Evolutionary conservation across 35 echinoderm and acorn worm genomes (phyloP).

Genomic region (Anneissia japonica): DNA sequence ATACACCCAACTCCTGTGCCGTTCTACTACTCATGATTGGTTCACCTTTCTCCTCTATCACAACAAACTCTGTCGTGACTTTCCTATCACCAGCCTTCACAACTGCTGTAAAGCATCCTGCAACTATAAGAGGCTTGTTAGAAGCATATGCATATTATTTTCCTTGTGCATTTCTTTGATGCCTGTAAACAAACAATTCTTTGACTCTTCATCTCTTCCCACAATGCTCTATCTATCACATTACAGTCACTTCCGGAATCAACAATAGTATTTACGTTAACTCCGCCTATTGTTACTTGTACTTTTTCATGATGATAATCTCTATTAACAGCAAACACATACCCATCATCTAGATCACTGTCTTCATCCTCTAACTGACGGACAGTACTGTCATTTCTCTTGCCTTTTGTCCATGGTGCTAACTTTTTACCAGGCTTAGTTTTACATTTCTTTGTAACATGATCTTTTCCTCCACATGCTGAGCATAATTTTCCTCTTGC

Average conservation of each 20-base stretch:
- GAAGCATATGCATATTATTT: neutral
- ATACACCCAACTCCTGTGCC: neutral
- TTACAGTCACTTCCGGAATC: slow-evolving; percentile 25
- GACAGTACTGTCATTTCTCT: too few relatives aligned
- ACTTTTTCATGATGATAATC: too few relatives aligned
- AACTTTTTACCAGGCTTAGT: neutral
- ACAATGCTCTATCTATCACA: slow-evolving; percentile 1
- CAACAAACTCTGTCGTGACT: neutral
- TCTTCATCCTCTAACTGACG: too few relatives aligned
- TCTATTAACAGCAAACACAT: too few relatives aligned
- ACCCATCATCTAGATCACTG: too few relatives aligned
- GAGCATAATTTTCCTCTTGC: neutral
- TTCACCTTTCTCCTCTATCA: slow-evolving; percentile 16
- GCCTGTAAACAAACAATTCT: neutral
- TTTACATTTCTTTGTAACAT: neutral
- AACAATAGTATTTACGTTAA: neutral
- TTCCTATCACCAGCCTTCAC: slow-evolving; percentile 1
- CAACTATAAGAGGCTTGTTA: neutral
- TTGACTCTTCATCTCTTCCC: slow-evolving; percentile 11
- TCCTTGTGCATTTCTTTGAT: too few relatives aligned
- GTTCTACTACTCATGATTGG: slow-evolving; percentile 2
- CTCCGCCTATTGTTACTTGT: too few relatives aligned
- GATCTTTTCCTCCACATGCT: neutral
- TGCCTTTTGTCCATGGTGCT: neutral
- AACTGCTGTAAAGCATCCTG: neutral